These are phyloP conservation scores for Lochmaea crataegi DNA, from an alignment of 2,888 invertebrate species.

Conservation along the genomic window DNA sequence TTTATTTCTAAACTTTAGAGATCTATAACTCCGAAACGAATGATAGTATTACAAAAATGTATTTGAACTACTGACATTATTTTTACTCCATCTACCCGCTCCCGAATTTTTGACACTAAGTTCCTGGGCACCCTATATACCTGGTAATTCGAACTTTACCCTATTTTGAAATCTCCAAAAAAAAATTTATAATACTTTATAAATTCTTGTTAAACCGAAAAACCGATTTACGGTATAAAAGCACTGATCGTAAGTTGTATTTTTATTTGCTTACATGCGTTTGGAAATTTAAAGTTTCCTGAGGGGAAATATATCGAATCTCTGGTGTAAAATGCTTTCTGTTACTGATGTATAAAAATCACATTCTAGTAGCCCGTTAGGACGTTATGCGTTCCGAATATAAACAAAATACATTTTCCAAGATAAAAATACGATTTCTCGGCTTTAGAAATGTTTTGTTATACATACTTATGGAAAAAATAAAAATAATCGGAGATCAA, in stretches of 20 bases:
- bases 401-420: constrained; percentile 7
- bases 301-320: not conserved
- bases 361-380: constrained; percentile 4
- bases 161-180: not conserved
- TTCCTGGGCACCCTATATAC: too few species aligned
- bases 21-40: too few species aligned
- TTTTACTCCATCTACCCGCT: too few species aligned
- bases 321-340: constrained; percentile 5
- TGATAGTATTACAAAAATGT: too few species aligned
- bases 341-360: constrained; percentile 10
- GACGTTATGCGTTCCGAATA: constrained; percentile 2
- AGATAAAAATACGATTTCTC: not conserved
- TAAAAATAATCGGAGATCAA: not conserved
- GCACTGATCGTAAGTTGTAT: not conserved
- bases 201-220: not conserved
- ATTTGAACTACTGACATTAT: too few species aligned
- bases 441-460: not conserved
- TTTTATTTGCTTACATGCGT: not conserved
- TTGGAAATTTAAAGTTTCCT: not conserved
- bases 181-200: not conserved
- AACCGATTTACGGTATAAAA: not conserved
- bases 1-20: too few species aligned
- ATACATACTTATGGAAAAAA: not conserved
- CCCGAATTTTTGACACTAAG: too few species aligned
- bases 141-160: too few species aligned